Conservation (phyloP, 2,888 invertebrate species). For the Rhamnusium bicolor region DNA sequence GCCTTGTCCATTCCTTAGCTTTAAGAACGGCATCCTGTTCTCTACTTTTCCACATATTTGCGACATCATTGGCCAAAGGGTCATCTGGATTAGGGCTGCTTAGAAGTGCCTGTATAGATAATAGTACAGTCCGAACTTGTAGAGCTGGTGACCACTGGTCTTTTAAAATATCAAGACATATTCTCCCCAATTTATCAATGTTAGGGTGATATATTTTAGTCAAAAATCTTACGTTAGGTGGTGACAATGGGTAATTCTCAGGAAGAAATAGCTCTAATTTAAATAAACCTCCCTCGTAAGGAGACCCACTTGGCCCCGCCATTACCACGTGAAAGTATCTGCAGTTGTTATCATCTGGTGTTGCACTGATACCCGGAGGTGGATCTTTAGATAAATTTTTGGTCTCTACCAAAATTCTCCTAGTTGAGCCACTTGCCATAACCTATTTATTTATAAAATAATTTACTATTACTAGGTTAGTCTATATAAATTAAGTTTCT, state of each 20-base stretch:
- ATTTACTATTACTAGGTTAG: neutral
- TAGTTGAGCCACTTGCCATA: slow-evolving; percentile 75
- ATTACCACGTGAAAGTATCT: slow-evolving; percentile 96
- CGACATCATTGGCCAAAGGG: slow-evolving; percentile 98
- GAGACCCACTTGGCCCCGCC: slow-evolving; percentile 94
- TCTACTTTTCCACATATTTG: slow-evolving; percentile 98
- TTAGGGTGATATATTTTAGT: slow-evolving; percentile 99
- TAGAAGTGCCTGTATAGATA: slow-evolving; percentile 98
- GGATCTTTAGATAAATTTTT: slow-evolving; percentile 97
- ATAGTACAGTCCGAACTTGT: slow-evolving; percentile 97
- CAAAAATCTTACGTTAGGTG: slow-evolving; percentile 99
- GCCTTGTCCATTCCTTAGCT: slow-evolving; percentile 95
- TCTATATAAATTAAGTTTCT: neutral
- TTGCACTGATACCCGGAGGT: slow-evolving; percentile 97
- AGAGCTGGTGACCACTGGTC: slow-evolving; percentile 99
- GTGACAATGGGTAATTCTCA: slow-evolving; percentile 99
- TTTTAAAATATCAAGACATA: slow-evolving; percentile 99
- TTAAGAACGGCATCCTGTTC: slow-evolving; percentile 96
- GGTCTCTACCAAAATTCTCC: slow-evolving; percentile 96
- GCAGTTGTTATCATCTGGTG: slow-evolving; percentile 96
- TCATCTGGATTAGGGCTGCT: slow-evolving; percentile 98
- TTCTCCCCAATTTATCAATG: slow-evolving; percentile 99
- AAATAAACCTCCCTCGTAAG: slow-evolving; percentile 98
- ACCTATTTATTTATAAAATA: slow-evolving; percentile 39
- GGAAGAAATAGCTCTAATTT: slow-evolving; percentile 99